Percentiles rank a stretch among this genome's conserved stretches.
Evolutionary conservation across 1,140 invertebrate species (phyloP).

Genomic region (Homarus americanus): DNA sequence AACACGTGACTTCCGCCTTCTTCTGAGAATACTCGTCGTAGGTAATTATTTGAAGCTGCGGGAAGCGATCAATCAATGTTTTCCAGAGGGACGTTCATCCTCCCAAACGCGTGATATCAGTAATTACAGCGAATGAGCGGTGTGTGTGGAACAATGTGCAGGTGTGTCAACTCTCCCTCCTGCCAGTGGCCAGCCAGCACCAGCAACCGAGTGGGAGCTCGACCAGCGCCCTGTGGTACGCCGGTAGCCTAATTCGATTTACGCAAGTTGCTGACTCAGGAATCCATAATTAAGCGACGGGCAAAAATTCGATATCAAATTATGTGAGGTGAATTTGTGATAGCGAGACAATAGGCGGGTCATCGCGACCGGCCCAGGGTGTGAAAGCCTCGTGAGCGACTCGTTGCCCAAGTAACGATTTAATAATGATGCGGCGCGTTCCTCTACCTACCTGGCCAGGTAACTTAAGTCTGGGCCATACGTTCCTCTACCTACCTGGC

Average conservation of each 20-base stretch:
- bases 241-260: constrained; percentile 72
- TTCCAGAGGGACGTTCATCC: neutral
- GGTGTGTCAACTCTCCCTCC: neutral
- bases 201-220: neutral
- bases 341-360: constrained; percentile 60
- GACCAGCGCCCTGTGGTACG: constrained; percentile 11
- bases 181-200: too few relatives aligned
- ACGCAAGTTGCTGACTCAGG: constrained; percentile 69
- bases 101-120: neutral
- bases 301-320: constrained; percentile 72
- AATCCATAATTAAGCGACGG: constrained; percentile 65
- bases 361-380: constrained; percentile 52
- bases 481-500: constrained; percentile 1
- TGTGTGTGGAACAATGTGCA: neutral
- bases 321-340: constrained; percentile 71
- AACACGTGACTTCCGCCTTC: neutral
- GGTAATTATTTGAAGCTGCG: neutral
- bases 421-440: constrained; percentile 65
- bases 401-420: constrained; percentile 66
- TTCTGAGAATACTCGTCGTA: neutral
- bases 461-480: neutral
- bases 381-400: constrained; percentile 65
- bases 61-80: neutral
- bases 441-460: neutral
- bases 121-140: neutral